These are phyloP conservation scores for Peromyscus leucopus DNA, from an alignment of 2,113 vertebrate species.

Conservation along the genomic window DNA sequence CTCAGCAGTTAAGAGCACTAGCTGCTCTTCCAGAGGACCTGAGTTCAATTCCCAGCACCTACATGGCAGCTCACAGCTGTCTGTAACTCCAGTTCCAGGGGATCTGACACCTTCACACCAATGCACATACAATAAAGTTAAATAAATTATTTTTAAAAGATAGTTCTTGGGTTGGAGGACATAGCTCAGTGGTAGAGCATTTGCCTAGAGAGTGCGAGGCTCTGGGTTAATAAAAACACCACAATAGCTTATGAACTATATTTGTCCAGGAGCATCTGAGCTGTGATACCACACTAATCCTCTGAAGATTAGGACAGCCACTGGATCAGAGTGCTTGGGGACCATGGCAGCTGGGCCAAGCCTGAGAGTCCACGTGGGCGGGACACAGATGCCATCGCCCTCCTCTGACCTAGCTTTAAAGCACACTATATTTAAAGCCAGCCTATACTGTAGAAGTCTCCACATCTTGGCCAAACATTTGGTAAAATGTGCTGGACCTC, in stretches of 20 bases:
- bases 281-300: not conserved
- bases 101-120: not conserved
- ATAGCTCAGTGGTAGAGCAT: not conserved
- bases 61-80: not conserved
- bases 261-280: not conserved
- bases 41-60: not conserved
- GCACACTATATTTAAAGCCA: not conserved
- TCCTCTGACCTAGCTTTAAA: constrained; percentile 17
- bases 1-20: not conserved
- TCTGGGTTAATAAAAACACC: not conserved
- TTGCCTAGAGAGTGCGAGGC: not conserved
- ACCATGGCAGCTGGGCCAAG: not conserved
- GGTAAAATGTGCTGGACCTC: not conserved
- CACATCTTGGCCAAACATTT: not conserved
- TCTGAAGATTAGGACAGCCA: not conserved
- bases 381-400: not conserved
- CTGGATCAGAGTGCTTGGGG: not conserved
- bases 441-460: not conserved
- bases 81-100: not conserved
- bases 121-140: not conserved
- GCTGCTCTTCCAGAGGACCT: not conserved
- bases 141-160: not conserved
- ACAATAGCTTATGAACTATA: not conserved
- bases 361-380: not conserved
- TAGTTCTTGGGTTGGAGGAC: not conserved